phyloP scores from a whole-genome alignment of 2,888 invertebrate genomes.

The Hypselothyrea guttata region DNA sequence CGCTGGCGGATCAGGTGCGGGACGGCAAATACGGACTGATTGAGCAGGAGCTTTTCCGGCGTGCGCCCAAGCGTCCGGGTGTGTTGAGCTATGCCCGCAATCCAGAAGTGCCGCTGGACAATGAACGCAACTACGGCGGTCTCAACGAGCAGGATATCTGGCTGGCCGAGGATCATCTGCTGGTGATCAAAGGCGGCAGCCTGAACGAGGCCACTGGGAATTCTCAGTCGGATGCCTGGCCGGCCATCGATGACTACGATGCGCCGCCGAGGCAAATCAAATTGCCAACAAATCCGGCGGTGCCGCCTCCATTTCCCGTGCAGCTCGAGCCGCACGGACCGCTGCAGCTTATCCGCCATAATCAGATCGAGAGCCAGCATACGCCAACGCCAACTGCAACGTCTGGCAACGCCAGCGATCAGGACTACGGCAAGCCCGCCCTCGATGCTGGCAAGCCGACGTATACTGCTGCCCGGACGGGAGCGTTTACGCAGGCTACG shows the following conservation, averaged over 20 bases:
- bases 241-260: slow-evolving; percentile 92
- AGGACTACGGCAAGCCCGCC: slow-evolving; percentile 67
- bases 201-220: slow-evolving; percentile 83
- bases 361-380: slow-evolving; percentile 84
- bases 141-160: slow-evolving; percentile 93
- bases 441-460: slow-evolving; percentile 75
- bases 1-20: slow-evolving; percentile 93
- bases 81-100: slow-evolving; percentile 91
- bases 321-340: slow-evolving; percentile 93
- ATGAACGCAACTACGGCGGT: slow-evolving; percentile 90
- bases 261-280: slow-evolving; percentile 93
- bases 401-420: slow-evolving; percentile 83
- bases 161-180: slow-evolving; percentile 93
- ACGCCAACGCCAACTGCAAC: too few relatives aligned
- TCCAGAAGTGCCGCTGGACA: slow-evolving; percentile 91
- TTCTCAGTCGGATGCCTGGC: slow-evolving; percentile 85
- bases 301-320: slow-evolving; percentile 96
- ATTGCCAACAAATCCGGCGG: slow-evolving; percentile 90
- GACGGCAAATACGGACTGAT: slow-evolving; percentile 95
- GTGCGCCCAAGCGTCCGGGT: slow-evolving; percentile 89
- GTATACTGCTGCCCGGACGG: slow-evolving; percentile 86
- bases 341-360: slow-evolving; percentile 92
- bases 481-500: slow-evolving; percentile 81
- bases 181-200: slow-evolving; percentile 91
- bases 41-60: slow-evolving; percentile 90